Percentiles rank a stretch among this genome's conserved stretches.
Evolutionary conservation across 2,888 invertebrate genomes (phyloP).

Genomic region (Caenorhabditis sp.): DNA sequence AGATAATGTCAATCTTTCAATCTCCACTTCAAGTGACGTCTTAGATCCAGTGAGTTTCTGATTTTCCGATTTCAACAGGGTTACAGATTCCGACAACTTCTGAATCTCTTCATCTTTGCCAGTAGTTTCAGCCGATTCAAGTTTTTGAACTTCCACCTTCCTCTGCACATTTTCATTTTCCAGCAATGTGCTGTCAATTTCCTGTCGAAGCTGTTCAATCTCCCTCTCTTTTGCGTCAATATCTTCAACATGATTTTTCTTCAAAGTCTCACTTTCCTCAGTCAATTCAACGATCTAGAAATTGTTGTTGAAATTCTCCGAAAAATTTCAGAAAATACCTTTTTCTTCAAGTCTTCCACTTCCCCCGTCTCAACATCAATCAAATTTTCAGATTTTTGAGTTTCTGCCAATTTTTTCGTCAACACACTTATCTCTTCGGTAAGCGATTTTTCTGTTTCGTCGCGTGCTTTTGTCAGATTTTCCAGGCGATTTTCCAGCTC

Average conservation of each 20-base stretch:
- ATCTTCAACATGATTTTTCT: neutral
- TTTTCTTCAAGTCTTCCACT: conserved; percentile 6
- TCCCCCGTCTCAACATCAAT: neutral
- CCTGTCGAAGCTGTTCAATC: neutral
- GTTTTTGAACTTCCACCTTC: conserved; percentile 6
- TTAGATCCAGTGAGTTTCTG: neutral
- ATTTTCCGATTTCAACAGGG: neutral
- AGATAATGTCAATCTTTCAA: no score
- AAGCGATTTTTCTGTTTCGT: conserved; percentile 6
- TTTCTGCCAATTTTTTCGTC: conserved; percentile 12
- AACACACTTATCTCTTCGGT: conserved; percentile 13
- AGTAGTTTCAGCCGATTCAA: neutral
- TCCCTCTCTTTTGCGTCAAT: conserved; percentile 10
- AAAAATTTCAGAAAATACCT: neutral
- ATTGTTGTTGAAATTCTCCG: no score
- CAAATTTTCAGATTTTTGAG: conserved; percentile 10
- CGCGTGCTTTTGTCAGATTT: conserved; percentile 3
- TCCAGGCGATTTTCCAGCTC: conserved; percentile 13
- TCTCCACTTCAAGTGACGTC: no score
- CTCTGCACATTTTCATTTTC: neutral
- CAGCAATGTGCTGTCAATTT: neutral
- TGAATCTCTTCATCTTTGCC: neutral
- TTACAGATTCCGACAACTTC: conserved; percentile 1
- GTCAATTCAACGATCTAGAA: neutral
- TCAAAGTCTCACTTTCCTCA: neutral